Conservation (phyloP, 2,888 invertebrate genomes). For the Liposcelis brunnea region DNA sequence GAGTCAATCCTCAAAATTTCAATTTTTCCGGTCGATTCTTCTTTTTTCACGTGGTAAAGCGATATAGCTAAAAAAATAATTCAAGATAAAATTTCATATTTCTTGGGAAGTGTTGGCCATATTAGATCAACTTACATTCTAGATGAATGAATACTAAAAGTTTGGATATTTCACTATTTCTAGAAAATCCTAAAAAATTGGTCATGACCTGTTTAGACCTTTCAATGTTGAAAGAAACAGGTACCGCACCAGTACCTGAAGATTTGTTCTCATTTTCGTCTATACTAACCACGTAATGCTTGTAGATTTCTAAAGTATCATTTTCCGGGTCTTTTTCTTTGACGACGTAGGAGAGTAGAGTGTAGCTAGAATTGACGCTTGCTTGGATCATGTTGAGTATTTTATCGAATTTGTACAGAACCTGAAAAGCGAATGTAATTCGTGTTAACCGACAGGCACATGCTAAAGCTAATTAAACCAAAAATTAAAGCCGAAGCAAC, state of each 20-base stretch:
- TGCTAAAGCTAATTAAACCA: constrained; percentile 8
- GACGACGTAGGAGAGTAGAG: no score
- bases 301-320: constrained; percentile 29
- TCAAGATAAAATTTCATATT: constrained; percentile 8
- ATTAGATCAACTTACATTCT: constrained; percentile 42
- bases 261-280: constrained; percentile 23
- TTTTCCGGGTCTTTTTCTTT: constrained; percentile 21
- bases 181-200: constrained; percentile 49
- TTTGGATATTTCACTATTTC: constrained; percentile 36
- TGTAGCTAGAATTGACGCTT: constrained; percentile 37
- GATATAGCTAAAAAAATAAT: constrained; percentile 22
- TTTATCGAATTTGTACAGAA: constrained; percentile 42
- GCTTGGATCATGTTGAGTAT: constrained; percentile 59
- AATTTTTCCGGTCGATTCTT: constrained; percentile 12
- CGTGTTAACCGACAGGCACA: no score
- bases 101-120: constrained; percentile 11
- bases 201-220: constrained; percentile 56
- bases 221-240: constrained; percentile 32
- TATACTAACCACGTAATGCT: constrained; percentile 43
- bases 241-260: constrained; percentile 20
- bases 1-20: constrained; percentile 24
- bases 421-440: constrained; percentile 20
- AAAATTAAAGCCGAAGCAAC: no score
- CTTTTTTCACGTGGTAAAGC: constrained; percentile 24
- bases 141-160: constrained; percentile 58